Base-by-base conservation (phyloP, 2,113 vertebrate genomes). In the Lutjanus erythropterus region DNA sequence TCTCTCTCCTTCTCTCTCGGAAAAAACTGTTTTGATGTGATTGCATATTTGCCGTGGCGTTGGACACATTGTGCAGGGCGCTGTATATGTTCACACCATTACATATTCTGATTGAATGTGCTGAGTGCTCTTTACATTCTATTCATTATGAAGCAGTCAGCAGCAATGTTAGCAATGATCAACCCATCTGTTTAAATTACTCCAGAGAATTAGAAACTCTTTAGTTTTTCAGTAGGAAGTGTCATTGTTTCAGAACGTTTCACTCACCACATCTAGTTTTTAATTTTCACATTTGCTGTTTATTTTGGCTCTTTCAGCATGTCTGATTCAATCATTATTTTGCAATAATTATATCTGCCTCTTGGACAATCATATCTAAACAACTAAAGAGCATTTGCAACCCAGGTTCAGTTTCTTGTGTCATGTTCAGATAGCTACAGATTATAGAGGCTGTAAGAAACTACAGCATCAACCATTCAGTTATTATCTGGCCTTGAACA, bases 171-270 rank as follows among this genome's bases (percentile, higher is more conserved):
- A 46, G 5, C 31, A 27, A 49, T 12, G 27, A 44, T 76, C 21
- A 37, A 44, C 66, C 19, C 18, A 56, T 78, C 50, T 71, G 64
- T 81, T 75, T 60, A 37, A 81, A 84, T 64, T 5, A 66, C 49
- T 23, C 10, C 2, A n/a, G n/a, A 31, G 19, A 41, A 35, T 59
- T n/a, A 50, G 3, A 52, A 35, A 50, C 35, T 44, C 49, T 53
- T 75, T 23, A n/a, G n/a, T n/a, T n/a, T 64, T 64, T 33, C n/a
- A 5, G 14, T 67, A 31, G 2, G 39, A 52, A 33, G 12, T n/a
- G 4, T 46, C 29, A 53, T 37, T 46, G 46, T 53, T 44, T 66
- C 8, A 42, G 5, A 50, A 27, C 9, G 18, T 62, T 69, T 61
- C 39, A 44, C 9, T 29, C 47, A 21, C 23, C 31, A 61, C 27